phyloP scores from a whole-genome alignment of 1,140 invertebrate genomes.

The Pteromalus puparum region DNA sequence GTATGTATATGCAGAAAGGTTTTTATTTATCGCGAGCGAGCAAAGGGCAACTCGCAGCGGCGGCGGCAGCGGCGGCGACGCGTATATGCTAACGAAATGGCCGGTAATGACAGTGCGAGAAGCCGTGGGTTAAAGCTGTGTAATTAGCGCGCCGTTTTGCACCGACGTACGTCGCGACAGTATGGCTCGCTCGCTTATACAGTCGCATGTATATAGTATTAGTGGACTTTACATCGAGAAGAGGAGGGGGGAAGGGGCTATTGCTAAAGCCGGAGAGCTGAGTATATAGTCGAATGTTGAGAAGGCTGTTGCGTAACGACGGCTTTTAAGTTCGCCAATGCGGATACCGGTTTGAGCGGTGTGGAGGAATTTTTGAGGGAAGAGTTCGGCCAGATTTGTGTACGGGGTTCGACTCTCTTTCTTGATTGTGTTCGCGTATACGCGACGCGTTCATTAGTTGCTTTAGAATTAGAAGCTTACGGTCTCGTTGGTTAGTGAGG shows the following conservation, averaged over 20 bases:
- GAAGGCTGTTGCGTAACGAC: background rate
- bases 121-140: background rate
- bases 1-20: conserved; percentile 9
- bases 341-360: background rate
- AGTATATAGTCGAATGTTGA: background rate
- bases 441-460: too few relatives aligned
- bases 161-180: background rate
- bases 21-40: conserved; percentile 14
- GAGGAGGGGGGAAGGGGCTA: too few relatives aligned
- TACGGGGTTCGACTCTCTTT: too few relatives aligned
- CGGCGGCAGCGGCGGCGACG: background rate
- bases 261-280: too few relatives aligned
- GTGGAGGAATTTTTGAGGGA: background rate
- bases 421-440: too few relatives aligned
- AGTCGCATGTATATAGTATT: too few relatives aligned
- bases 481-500: too few relatives aligned
- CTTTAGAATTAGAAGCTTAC: too few relatives aligned
- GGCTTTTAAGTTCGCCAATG: background rate
- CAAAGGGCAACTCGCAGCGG: background rate
- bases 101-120: conserved; percentile 3
- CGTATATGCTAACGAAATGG: conserved; percentile 3
- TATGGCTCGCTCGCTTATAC: background rate
- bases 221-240: background rate
- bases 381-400: background rate
- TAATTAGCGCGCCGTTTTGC: conserved; percentile 7